Evolutionary conservation across 2,888 invertebrate species (phyloP).

Genomic region (Graphium colonna): DNA sequence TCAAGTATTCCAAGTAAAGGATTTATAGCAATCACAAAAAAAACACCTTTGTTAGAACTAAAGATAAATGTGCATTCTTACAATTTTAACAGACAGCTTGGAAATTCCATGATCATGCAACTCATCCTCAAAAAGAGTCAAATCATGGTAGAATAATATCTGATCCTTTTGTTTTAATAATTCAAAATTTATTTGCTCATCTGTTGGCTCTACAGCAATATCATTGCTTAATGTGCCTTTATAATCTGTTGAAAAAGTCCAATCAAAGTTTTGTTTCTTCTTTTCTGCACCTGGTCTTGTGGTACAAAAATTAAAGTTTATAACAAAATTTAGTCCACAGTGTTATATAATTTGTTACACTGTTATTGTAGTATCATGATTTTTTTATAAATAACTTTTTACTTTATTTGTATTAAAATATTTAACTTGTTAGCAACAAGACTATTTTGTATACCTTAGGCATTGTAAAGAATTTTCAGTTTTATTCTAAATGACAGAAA

Average conservation of each 20-base stretch:
- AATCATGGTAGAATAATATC: slow-evolving; percentile 96
- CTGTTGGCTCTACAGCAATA: slow-evolving; percentile 81
- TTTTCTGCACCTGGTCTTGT: slow-evolving; percentile 87
- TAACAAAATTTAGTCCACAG: too few species aligned
- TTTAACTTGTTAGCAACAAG: too few species aligned
- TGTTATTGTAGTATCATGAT: too few species aligned
- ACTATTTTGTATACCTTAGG: too few species aligned
- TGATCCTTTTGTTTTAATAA: slow-evolving; percentile 92
- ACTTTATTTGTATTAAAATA: too few species aligned
- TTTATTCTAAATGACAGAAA: too few species aligned
- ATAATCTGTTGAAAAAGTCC: slow-evolving; percentile 98
- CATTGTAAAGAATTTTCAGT: too few species aligned
- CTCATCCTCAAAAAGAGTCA: slow-evolving; percentile 98
- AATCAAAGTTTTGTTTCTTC: slow-evolving; percentile 94
- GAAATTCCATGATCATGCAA: slow-evolving; percentile 98
- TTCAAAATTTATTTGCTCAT: slow-evolving; percentile 91
- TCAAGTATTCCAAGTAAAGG: too few species aligned
- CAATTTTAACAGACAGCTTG: slow-evolving; percentile 94
- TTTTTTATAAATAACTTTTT: too few species aligned
- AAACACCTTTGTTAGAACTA: background rate
- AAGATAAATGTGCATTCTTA: slow-evolving; percentile 63
- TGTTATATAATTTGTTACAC: too few species aligned
- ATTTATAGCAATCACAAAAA: too few species aligned
- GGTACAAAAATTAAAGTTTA: background rate
- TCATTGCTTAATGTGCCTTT: slow-evolving; percentile 86